Conservation (phyloP, 2,888 invertebrate species). For the Athalia circularis region DNA sequence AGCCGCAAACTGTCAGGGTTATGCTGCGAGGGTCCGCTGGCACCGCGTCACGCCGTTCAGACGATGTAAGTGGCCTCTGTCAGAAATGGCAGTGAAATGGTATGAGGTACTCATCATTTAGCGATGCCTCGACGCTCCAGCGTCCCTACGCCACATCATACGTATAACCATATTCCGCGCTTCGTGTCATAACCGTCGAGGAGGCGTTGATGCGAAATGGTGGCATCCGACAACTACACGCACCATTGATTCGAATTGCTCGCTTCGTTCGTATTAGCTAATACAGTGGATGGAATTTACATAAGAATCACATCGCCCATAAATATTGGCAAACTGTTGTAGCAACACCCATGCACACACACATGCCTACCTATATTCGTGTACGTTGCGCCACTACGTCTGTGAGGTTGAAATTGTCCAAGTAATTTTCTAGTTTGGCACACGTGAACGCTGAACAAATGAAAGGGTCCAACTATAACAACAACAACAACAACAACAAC, state of each 20-base stretch:
- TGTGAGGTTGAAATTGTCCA: too few species aligned
- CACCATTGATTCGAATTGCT: slow-evolving; percentile 36
- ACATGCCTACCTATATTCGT: background rate
- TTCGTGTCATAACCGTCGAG: slow-evolving; percentile 3
- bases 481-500: slow-evolving; percentile 32
- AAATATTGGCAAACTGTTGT: slow-evolving; percentile 12
- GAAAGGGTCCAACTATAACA: slow-evolving; percentile 3
- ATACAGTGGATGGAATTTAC: slow-evolving; percentile 32
- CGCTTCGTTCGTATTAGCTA: slow-evolving; percentile 21
- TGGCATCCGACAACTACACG: slow-evolving; percentile 38
- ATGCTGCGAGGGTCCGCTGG: too few species aligned
- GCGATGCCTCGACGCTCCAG: background rate
- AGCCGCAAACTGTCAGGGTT: too few species aligned
- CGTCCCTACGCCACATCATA: background rate
- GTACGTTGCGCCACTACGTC: background rate
- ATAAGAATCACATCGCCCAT: slow-evolving; percentile 14
- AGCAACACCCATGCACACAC: background rate
- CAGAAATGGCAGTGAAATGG: background rate
- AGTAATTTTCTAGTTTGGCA: background rate
- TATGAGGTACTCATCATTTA: slow-evolving; percentile 31
- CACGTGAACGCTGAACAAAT: background rate
- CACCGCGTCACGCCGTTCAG: too few species aligned
- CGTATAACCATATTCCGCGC: background rate
- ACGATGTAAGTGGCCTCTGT: background rate
- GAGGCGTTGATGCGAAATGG: slow-evolving; percentile 33